Evolutionary conservation across 2,797 vertebrate genomes (phyloP).

Genomic region (Bovichtus diacanthus): DNA sequence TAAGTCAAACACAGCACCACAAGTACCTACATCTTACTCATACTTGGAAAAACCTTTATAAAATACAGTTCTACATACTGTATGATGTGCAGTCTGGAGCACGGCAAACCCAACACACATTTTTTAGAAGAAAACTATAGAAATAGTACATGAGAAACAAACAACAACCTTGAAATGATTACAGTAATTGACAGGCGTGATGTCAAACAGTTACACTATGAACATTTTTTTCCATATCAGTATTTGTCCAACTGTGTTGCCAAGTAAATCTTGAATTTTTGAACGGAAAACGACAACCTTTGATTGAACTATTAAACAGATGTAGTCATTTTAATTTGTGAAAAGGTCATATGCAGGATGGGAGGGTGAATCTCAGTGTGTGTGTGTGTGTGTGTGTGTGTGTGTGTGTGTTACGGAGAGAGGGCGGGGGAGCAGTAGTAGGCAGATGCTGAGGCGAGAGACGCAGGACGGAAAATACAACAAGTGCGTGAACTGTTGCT

Average conservation of each 20-base stretch:
- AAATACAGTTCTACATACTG: background rate
- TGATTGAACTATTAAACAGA: slow-evolving; percentile 65
- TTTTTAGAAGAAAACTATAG: background rate
- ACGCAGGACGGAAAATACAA: slow-evolving; percentile 77
- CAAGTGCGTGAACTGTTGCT: slow-evolving; percentile 89
- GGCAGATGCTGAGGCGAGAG: slow-evolving; percentile 70
- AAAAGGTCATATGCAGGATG: slow-evolving; percentile 72
- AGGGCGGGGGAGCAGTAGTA: slow-evolving; percentile 47
- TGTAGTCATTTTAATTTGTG: slow-evolving; percentile 68
- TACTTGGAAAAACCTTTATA: slow-evolving; percentile 3
- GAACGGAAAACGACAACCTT: slow-evolving; percentile 11
- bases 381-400: slow-evolving; percentile 30
- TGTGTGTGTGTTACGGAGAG: slow-evolving; percentile 40
- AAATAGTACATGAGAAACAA: background rate
- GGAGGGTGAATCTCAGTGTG: slow-evolving; percentile 21
- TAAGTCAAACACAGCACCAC: slow-evolving; percentile 26
- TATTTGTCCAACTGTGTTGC: background rate
- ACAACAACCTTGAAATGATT: background rate
- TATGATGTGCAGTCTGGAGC: background rate
- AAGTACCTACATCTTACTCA: slow-evolving; percentile 15
- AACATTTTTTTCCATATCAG: background rate
- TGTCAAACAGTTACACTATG: background rate
- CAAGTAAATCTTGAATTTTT: slow-evolving; percentile 34
- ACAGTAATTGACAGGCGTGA: background rate
- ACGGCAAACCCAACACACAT: background rate